Percentiles rank a stretch among this genome's conserved stretches.
Conservation (phyloP, 2,888 invertebrate genomes). For the Nephrotoma appendiculata region DNA sequence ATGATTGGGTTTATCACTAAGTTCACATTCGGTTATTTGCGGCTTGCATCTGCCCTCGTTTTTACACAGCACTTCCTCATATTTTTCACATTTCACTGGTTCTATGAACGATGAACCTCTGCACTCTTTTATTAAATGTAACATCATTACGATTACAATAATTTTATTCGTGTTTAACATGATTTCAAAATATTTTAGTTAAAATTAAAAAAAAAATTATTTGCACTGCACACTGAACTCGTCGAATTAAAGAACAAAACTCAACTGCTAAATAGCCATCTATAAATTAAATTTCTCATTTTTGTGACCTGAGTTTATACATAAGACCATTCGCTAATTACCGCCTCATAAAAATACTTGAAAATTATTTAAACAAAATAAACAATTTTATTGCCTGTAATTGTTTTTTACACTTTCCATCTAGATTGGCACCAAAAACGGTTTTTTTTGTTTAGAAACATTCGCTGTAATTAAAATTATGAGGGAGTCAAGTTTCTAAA, state of each 20-base stretch:
- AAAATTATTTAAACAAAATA: not conserved
- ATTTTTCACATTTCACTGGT: not conserved
- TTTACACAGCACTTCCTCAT: not conserved
- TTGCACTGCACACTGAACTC: not conserved
- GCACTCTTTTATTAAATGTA: not conserved
- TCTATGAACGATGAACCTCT: not conserved
- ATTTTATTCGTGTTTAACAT: not conserved
- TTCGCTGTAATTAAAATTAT: not conserved
- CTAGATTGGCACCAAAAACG: not conserved
- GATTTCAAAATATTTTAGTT: no score
- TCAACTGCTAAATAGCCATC: no score
- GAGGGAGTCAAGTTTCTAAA: not conserved
- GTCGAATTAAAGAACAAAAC: not conserved
- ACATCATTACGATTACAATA: not conserved
- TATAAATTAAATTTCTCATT: no score
- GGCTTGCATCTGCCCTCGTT: not conserved
- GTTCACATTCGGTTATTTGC: not conserved
- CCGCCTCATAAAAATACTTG: not conserved
- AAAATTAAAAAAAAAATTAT: no score
- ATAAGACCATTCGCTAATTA: not conserved
- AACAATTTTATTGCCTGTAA: not conserved
- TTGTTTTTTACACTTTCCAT: not conserved
- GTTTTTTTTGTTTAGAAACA: not conserved
- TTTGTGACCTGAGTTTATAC: not conserved
- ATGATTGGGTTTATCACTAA: constrained; percentile 52